These are phyloP conservation scores for Rhopalosiphum padi DNA, from an alignment of 1,140 invertebrate species.

Conservation along the genomic window DNA sequence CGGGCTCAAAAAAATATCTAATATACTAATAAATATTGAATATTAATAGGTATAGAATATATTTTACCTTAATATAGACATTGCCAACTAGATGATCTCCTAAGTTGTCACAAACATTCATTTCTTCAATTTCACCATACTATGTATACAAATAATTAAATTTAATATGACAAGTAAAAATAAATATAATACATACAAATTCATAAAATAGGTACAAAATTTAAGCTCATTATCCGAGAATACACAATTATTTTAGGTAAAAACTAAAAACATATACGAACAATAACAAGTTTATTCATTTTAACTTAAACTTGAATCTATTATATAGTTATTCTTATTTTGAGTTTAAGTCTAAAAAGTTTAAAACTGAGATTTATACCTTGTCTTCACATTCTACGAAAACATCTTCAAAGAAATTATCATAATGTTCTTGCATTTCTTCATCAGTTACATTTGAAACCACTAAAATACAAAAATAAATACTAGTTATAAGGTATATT, in stretches of 20 bases:
- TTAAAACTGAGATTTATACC: slow-evolving; percentile 63
- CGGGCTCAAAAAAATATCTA: neutral
- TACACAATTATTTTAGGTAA: neutral
- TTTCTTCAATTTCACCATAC: slow-evolving; percentile 99
- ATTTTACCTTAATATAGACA: slow-evolving; percentile 91
- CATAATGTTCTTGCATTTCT: slow-evolving; percentile 98
- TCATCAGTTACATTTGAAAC: slow-evolving; percentile 93
- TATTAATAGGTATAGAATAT: neutral
- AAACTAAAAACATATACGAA: neutral
- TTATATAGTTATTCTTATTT: neutral
- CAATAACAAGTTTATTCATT: neutral
- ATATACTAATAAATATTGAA: neutral
- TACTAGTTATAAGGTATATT: neutral
- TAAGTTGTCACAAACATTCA: slow-evolving; percentile 99
- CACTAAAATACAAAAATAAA: slow-evolving; percentile 65
- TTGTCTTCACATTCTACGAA: slow-evolving; percentile 98
- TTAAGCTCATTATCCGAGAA: neutral
- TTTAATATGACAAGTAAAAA: neutral
- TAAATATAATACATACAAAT: neutral
- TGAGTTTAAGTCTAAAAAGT: neutral
- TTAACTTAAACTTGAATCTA: neutral
- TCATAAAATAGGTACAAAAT: neutral
- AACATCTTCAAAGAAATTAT: slow-evolving; percentile 99
- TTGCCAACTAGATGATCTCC: slow-evolving; percentile 98
- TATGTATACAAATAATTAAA: slow-evolving; percentile 62